Evolutionary conservation across 2,113 vertebrate species (phyloP).

Genomic region (Phycodurus eques): DNA sequence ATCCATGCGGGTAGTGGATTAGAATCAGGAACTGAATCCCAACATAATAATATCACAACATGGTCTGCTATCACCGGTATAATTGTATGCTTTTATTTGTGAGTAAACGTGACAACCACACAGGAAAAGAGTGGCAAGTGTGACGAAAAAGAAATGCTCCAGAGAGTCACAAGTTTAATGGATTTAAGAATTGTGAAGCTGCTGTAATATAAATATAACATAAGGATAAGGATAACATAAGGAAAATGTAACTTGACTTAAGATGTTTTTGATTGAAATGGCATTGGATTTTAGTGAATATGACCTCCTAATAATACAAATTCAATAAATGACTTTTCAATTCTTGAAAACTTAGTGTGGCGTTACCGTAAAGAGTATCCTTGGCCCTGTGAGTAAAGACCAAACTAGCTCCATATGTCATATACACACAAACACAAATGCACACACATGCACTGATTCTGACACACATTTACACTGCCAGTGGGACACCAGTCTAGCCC

Average conservation of each 20-base stretch:
- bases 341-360: no score
- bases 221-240: no score
- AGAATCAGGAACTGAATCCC: slow-evolving; percentile 15
- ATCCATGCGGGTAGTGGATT: slow-evolving; percentile 12
- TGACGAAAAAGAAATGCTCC: not conserved
- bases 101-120: not conserved
- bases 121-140: not conserved
- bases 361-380: not conserved
- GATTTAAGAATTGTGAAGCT: no score
- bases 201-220: no score
- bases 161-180: no score
- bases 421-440: slow-evolving; percentile 2
- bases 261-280: no score
- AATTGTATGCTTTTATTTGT: not conserved
- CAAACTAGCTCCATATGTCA: slow-evolving; percentile 1
- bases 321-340: no score
- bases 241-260: no score
- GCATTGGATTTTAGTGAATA: no score
- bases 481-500: not conserved
- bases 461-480: slow-evolving; percentile 11
- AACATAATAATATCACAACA: not conserved
- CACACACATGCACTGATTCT: slow-evolving; percentile 13
- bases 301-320: no score
- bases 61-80: not conserved
- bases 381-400: not conserved